Conservation (phyloP, 2,888 invertebrate species). For the Asteroscopus sphinx region DNA sequence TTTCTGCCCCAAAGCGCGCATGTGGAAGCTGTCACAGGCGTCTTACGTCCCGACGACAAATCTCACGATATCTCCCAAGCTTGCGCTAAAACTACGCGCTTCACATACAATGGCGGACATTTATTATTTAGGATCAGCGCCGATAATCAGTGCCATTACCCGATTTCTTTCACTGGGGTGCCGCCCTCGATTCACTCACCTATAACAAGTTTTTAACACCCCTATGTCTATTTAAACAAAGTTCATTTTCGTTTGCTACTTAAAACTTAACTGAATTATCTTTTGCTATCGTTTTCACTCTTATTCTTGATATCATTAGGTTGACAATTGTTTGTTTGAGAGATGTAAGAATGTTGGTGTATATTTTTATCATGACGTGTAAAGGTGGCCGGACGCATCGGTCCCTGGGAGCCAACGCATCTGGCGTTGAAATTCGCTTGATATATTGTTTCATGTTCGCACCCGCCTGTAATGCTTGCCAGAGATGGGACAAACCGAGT, state of each 20-base stretch:
- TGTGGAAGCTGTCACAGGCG: conserved; percentile 39
- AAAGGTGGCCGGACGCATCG: conserved; percentile 60
- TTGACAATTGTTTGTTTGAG: conserved; percentile 22
- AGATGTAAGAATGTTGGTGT: conserved; percentile 12
- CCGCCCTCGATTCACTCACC: conserved; percentile 57
- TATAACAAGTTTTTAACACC: conserved; percentile 17
- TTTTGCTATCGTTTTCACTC: conserved; percentile 1
- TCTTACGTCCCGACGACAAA: conserved; percentile 45
- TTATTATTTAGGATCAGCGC: conserved; percentile 79
- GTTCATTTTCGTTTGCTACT: conserved; percentile 47
- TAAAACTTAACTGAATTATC: conserved; percentile 1
- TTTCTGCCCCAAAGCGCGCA: conserved; percentile 22
- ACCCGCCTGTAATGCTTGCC: conserved; percentile 33
- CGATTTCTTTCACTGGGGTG: conserved; percentile 71
- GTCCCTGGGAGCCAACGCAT: conserved; percentile 68
- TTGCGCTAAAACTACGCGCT: conserved; percentile 54
- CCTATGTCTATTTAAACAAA: conserved; percentile 34
- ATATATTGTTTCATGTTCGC: conserved; percentile 63
- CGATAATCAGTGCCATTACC: conserved; percentile 77
- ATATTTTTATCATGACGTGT: conserved; percentile 58
- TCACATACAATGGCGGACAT: conserved; percentile 68
- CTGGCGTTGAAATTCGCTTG: conserved; percentile 70
- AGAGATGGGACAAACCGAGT: conserved; percentile 26
- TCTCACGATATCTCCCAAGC: conserved; percentile 57
- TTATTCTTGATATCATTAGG: conserved; percentile 16